Evolutionary conservation across 1,140 invertebrate species (phyloP), one percentile per base, ranked within the genome.

Genomic region (Sycophila sp.): DNA sequence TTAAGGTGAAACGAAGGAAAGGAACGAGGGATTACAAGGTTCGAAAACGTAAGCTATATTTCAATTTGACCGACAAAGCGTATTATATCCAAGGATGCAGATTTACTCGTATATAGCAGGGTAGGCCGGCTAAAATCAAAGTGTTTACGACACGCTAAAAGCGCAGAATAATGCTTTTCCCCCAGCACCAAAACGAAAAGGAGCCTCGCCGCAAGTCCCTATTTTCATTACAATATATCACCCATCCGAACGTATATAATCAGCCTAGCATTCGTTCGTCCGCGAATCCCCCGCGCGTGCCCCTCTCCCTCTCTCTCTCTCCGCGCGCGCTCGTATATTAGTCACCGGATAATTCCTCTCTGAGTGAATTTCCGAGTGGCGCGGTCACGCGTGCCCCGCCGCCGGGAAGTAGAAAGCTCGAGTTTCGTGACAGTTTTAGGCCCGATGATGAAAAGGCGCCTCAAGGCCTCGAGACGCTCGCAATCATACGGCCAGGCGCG

Each of bases 361-460:
- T 36, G 40, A 69, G 66, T 60, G 55, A 68, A 68, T 68, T 66
- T 49, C 17, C 3, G 10, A 11, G n/a, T 26, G 17, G 26, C 8
- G 3, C 10, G 11, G n/a, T n/a, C 22, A 15, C 2, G 26, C 24
- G 58, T 45, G 38, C n/a, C 4, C n/a, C 5, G 7, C 2, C 38
- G 13, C 38, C 36, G n/a, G 22, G 13, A 32, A n/a, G 36, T 19
- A 45, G 36, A 62, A 42, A 56, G 56, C 67, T 59, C 49, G 51
- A 19, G 69, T 47, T 45, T 64, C 55, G 51, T 47, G 65, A 73
- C 69, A 66, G 63, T 71, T 40, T 58, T n/a, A n/a, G n/a, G n/a
- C 69, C 72, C 42, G 75, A 78, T 77, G 74, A 77, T 79, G 72
- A 74, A 74, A 70, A 73, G 67, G 70, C 59, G 60, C 76, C 76